Base-by-base conservation (phyloP, 35 echinoderm and acorn worm genomes). In the Stichopus chloronotus region DNA sequence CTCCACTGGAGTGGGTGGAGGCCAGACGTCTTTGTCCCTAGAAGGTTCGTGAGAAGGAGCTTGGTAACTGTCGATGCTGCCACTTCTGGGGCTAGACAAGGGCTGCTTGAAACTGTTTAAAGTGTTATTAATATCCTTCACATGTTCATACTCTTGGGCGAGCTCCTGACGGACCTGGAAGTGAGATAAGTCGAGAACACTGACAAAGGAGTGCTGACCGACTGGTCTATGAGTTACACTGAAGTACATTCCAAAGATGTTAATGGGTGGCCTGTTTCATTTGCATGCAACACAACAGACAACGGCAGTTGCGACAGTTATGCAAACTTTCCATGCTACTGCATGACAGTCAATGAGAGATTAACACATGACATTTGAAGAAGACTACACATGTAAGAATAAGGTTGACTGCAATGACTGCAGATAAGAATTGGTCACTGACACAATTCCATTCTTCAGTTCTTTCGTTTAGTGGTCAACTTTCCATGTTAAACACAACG, bases 11-110 rank as follows among this genome's bases (percentile, higher is more conserved):
- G 97, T 99, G 58, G 97, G 97, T 57, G 97, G 97, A 53, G 97
- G 97, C 97, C 97, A 99, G 8, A 99, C 97, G 92, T 99, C 97
- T 53, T 95, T 95, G 58, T 99, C 97, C 78, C 92, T 94, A 4
- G 88, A 55, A 10, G 93, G 91, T 63, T 94, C 92, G 8, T 92
- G 53, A 52, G 59, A 89, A 12, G 94, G 92, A 11, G 92, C 63
- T 53, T 92, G 83, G 17, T 76, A 81, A 52, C 88, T 90, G 13
- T 94, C 76, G 76, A 72, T 71, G 57, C 56, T 71, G 8, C 86
- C 61, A 24, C 85, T 56, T 16, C 60, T 55, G 8, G 92, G 86
- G 76, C 83, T 78, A 11, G 85, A 84, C 4, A 83, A 78, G 57
- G 91, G 92, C 8, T 87, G 25, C 65, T 99, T 99, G 88, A 99